phyloP scores from a whole-genome alignment of 2,797 vertebrate species.

The Oreochromis mossambicus region DNA sequence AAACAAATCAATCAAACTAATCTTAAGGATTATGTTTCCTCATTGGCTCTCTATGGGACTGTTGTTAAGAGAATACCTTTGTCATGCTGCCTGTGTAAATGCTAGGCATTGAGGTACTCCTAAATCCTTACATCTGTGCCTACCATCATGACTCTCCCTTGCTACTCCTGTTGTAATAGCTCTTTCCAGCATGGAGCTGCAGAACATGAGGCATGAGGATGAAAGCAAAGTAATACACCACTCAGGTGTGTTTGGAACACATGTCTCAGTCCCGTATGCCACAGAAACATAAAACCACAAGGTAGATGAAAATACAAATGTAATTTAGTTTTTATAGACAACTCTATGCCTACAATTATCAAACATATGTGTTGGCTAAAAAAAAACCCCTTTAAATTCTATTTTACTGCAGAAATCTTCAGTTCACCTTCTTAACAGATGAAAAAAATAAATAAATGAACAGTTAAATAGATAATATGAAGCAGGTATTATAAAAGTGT shows the following conservation, averaged over 20 bases:
- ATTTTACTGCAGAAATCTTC: neutral
- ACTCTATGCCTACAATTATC: neutral
- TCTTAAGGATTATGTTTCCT: conserved; percentile 40
- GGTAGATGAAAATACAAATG: neutral
- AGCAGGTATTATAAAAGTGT: neutral
- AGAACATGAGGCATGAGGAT: conserved; percentile 34
- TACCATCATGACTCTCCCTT: conserved; percentile 20
- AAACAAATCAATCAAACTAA: conserved; percentile 54
- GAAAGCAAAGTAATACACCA: conserved; percentile 29
- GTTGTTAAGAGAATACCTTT: conserved; percentile 44
- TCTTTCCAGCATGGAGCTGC: conserved; percentile 25
- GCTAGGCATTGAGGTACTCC: conserved; percentile 16
- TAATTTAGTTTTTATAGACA: neutral
- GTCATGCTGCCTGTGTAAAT: conserved; percentile 34
- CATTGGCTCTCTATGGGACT: conserved; percentile 23
- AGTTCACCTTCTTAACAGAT: neutral
- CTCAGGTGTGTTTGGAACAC: conserved; percentile 38
- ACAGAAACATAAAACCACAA: conserved; percentile 24
- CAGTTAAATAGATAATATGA: neutral
- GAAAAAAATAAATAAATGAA: neutral
- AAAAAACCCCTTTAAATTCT: fast-evolving
- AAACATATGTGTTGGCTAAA: neutral
- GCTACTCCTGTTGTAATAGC: conserved; percentile 26
- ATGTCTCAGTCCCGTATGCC: conserved; percentile 37
- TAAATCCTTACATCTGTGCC: conserved; percentile 53